These are phyloP conservation scores for Odontesthes bonariensis DNA, from an alignment of 2,113 vertebrate species.

Conservation along the genomic window DNA sequence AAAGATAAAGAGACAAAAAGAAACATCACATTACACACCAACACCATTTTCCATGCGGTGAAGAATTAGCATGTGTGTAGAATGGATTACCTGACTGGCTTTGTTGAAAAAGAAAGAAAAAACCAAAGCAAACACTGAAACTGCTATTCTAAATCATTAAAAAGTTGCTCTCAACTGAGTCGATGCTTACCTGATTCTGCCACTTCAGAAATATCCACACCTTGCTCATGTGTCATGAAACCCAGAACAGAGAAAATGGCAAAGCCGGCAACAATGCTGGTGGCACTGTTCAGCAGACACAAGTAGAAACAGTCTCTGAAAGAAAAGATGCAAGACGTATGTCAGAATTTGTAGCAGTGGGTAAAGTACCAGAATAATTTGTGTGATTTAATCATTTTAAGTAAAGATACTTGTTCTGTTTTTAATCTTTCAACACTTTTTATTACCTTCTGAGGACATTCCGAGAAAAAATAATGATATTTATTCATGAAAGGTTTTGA, in stretches of 20 bases:
- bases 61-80: no score
- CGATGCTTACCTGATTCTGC: conserved; percentile 83
- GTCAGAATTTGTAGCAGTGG: background rate
- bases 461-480: background rate
- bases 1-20: no score
- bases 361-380: background rate
- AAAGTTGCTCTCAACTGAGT: background rate
- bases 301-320: conserved; percentile 88
- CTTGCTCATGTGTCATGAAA: conserved; percentile 88
- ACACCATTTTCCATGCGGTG: no score
- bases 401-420: background rate
- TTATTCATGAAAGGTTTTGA: no score
- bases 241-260: conserved; percentile 90
- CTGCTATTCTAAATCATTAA: no score
- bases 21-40: no score
- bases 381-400: no score
- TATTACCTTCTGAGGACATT: no score
- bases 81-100: no score
- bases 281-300: conserved; percentile 90
- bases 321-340: conserved; percentile 5
- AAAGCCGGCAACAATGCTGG: conserved; percentile 89
- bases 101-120: no score
- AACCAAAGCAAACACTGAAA: background rate
- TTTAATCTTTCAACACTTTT: no score
- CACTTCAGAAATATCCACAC: conserved; percentile 85